Base-by-base conservation (phyloP, 1,140 invertebrate species). In the Drosophila takahashii region DNA sequence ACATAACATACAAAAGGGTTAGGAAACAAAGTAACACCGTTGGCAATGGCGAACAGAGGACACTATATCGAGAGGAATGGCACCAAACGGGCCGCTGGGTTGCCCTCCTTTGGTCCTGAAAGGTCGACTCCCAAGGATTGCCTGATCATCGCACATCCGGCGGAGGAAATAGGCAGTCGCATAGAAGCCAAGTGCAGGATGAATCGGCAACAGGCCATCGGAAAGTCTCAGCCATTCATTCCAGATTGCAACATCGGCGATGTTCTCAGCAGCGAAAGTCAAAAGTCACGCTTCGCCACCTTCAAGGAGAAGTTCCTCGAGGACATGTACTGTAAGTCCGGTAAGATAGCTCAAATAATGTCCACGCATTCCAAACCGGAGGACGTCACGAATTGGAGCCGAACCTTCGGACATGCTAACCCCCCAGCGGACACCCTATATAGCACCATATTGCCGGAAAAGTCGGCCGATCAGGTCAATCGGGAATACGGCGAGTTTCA, bases 251-350 rank as follows among this genome's bases (percentile, higher is more conserved):
- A 10, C 41, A 52, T 90, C 5, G 57, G 57, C 0, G 74, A 85
- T 7, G 3, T 85, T 4, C 13, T 90, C 18, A 51, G 18, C 39
- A 45, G 71, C 3, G 79, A 90, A 36, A 44, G 42, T 10, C 52
- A 72, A 5, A 91, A 90, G 51, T 62, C 86, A 1, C 83, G 83
- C 10, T 87, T 90, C 51, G 41, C 72, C 0, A 42, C 22, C 5
- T 91, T 91, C 48, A 79, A 76, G 32, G 79, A 83, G 36, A 71
- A 90, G 51, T 86, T 89, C 48, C 73, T 66, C 2, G 84, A 89
- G 61, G 77, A 89, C 7, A 79, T 89, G 78, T 80, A 77, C 41
- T 73, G 62, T 0, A 89, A 79, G 29, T 61, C 72, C 10, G 41
- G 69, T 2, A 75, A 78, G 48, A 32, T 79, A 5, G 87, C 71